Conservation (phyloP, 2,113 vertebrate species). For the Ceyx cyanopectus region DNA sequence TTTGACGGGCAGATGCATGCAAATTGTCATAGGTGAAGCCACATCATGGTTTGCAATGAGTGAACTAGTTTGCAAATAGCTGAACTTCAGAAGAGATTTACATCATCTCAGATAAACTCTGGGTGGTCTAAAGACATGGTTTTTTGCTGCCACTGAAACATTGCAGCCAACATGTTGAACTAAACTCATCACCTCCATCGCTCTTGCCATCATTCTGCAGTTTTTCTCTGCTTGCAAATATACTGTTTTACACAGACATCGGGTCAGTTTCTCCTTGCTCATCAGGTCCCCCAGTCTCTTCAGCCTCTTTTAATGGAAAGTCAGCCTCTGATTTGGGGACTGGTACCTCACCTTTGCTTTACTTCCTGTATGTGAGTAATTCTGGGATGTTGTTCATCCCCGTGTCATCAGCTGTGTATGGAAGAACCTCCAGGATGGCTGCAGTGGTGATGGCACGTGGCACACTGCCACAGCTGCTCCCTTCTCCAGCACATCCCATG, state of each 20-base stretch:
- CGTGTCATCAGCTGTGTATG: accelerated
- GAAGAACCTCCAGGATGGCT: not conserved
- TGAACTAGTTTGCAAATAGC: not conserved
- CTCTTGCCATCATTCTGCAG: not conserved
- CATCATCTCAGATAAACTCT: not conserved
- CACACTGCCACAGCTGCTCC: not conserved
- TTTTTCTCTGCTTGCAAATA: not conserved
- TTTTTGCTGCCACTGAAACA: not conserved
- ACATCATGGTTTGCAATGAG: not conserved
- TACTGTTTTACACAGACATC: not conserved
- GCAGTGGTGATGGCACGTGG: accelerated
- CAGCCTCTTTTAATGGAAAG: not conserved
- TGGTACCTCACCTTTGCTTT: not conserved
- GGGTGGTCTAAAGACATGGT: not conserved
- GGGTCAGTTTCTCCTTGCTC: not conserved
- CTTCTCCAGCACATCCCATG: accelerated
- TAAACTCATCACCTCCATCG: not conserved
- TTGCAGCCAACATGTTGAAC: not conserved
- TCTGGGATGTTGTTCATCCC: accelerated
- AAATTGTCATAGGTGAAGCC: not conserved
- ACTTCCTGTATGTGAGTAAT: accelerated
- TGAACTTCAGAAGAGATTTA: not conserved
- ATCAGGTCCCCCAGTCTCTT: accelerated
- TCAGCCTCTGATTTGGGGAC: not conserved
- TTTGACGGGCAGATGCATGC: accelerated